Percentiles rank a stretch among this genome's conserved stretches.
Evolutionary conservation across 2,797 vertebrate genomes (phyloP).

Genomic region (Ceyx erithaca): DNA sequence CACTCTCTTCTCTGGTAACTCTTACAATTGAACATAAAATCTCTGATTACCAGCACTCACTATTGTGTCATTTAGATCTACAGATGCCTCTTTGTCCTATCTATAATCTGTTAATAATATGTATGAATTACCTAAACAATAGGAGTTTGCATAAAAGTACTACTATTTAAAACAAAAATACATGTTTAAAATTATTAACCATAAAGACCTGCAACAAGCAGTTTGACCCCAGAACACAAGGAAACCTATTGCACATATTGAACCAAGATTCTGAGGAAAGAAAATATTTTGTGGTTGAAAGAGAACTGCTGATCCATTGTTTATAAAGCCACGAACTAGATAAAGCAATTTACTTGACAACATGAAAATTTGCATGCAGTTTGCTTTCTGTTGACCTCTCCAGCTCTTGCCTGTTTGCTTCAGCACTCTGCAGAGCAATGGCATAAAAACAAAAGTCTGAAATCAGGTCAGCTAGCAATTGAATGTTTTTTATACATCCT

Average conservation of each 20-base stretch:
- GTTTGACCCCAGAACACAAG: neutral
- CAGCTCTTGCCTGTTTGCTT: neutral
- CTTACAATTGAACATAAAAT: neutral
- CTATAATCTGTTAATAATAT: neutral
- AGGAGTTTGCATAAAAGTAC: neutral
- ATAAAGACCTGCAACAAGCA: neutral
- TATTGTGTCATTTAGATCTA: neutral
- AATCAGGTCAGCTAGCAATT: neutral
- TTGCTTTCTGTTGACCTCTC: neutral
- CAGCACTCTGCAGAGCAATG: neutral
- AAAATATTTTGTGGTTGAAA: neutral
- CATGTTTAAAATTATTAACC: neutral
- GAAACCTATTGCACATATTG: neutral
- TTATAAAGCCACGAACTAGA: constrained; percentile 3
- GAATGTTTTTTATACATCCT: neutral
- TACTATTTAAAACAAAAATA: neutral
- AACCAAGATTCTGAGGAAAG: neutral
- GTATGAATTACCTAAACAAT: neutral
- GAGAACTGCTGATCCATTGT: neutral
- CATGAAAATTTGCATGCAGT: neutral
- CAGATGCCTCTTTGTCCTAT: neutral
- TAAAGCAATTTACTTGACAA: neutral
- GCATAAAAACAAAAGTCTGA: neutral
- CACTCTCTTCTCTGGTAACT: neutral
- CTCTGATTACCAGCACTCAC: neutral